Conservation (phyloP, 2,797 vertebrate species). For the Salmo trutta region DNA sequence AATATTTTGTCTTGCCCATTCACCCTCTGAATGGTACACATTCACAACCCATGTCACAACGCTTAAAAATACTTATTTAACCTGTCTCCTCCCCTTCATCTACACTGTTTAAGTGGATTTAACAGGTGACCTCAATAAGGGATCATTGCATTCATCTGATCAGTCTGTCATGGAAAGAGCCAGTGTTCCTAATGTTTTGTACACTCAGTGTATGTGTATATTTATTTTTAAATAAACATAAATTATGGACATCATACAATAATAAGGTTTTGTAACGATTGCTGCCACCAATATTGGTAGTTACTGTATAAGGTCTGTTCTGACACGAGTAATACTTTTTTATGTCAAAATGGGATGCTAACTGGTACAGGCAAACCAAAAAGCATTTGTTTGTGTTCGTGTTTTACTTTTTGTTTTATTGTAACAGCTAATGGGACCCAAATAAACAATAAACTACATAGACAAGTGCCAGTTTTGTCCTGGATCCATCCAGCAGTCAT, state of each 20-base stretch:
- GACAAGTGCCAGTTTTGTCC: slow-evolving; percentile 60
- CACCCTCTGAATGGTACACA: too few species aligned
- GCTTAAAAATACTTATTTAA: too few species aligned
- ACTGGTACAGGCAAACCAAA: neutral
- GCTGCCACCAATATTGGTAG: neutral
- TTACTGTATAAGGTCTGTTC: neutral
- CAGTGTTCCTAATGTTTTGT: too few species aligned
- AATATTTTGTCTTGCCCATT: too few species aligned
- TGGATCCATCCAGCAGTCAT: slow-evolving; percentile 43
- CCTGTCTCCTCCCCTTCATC: too few species aligned
- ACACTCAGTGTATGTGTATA: too few species aligned
- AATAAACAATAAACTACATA: slow-evolving; percentile 28
- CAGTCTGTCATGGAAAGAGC: too few species aligned
- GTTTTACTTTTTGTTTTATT: neutral
- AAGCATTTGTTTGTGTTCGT: neutral
- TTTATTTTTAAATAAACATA: too few species aligned
- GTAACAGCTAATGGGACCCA: neutral
- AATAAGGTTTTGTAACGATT: neutral
- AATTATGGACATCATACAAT: neutral
- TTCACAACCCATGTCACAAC: too few species aligned
- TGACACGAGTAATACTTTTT: neutral
- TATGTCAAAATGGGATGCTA: neutral
- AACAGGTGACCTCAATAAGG: too few species aligned
- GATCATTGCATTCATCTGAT: too few species aligned
- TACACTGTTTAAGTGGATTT: too few species aligned